Conservation (phyloP, 2,888 invertebrate species). For the Meteorus cinctellus region DNA sequence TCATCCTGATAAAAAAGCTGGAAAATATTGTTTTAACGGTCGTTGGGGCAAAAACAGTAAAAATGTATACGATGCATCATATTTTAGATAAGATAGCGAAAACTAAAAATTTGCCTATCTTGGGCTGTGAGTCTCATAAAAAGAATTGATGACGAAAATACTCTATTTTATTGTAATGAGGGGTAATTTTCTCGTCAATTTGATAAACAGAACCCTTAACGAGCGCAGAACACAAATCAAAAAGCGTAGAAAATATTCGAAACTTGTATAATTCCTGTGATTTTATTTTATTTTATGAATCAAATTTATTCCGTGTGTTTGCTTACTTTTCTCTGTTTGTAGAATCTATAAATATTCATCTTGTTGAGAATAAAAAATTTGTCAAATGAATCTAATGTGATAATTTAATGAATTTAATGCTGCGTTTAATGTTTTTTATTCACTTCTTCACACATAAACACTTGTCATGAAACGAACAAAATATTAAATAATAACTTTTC, state of each 20-base stretch:
- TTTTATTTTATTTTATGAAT: no score
- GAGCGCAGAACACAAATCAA: neutral
- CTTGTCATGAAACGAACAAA: no score
- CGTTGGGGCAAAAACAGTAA: slow-evolving; percentile 38
- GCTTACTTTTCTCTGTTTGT: no score
- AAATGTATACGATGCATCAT: slow-evolving; percentile 40
- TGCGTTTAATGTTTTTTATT: no score
- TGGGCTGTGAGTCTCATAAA: slow-evolving; percentile 22
- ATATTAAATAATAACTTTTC: no score
- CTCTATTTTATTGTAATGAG: slow-evolving; percentile 32
- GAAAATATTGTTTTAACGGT: slow-evolving; percentile 39
- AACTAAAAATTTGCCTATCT: neutral
- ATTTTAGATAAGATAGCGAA: slow-evolving; percentile 31
- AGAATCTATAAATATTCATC: no score
- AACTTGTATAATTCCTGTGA: neutral
- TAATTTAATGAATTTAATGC: no score
- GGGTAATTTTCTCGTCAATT: slow-evolving; percentile 34
- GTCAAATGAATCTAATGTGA: no score
- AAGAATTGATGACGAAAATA: slow-evolving; percentile 12
- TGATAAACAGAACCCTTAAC: slow-evolving; percentile 4
- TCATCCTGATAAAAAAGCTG: slow-evolving; percentile 33
- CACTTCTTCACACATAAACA: no score
- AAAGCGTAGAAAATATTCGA: neutral
- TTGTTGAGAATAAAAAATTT: no score
- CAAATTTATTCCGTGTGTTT: no score